A percentile compares a stretch with the other conserved stretches of the same genome.
Conservation (phyloP, 2,113 vertebrate species). For the Empidonax alnorum region DNA sequence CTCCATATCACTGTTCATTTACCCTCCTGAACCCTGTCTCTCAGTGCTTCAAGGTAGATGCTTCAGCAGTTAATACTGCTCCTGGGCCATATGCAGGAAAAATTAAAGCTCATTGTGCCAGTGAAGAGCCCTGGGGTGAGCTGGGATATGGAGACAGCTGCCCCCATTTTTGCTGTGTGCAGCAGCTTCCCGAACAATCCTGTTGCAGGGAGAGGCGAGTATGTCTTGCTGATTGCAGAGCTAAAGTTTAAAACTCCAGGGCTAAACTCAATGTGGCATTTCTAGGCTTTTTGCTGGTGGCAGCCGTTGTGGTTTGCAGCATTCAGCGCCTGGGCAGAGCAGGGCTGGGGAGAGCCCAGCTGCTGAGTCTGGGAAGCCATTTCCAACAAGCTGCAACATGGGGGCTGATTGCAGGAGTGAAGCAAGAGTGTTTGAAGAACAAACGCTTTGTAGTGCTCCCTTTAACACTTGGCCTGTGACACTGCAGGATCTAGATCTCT, state of each 20-base stretch:
- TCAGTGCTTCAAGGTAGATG: conserved; percentile 20
- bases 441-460: not conserved
- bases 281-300: conserved; percentile 52
- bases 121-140: conserved; percentile 37
- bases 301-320: not conserved
- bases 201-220: not conserved
- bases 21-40: conserved; percentile 46
- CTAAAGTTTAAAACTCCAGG: conserved; percentile 5
- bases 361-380: not conserved
- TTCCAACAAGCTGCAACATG: not conserved
- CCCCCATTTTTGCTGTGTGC: conserved; percentile 13
- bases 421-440: not conserved
- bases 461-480: not conserved
- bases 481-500: not conserved
- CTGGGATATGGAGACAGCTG: conserved; percentile 23
- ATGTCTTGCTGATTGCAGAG: not conserved
- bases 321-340: not conserved
- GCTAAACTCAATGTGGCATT: conserved; percentile 35
- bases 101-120: conserved; percentile 47
- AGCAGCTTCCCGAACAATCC: not conserved
- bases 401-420: not conserved
- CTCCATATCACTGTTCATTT: not conserved
- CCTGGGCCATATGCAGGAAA: not conserved
- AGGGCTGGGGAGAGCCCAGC: not conserved
- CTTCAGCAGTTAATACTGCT: conserved; percentile 33